These are phyloP conservation scores for Procambarus clarkii DNA, from an alignment of 1,140 invertebrate genomes.

Conservation along the genomic window DNA sequence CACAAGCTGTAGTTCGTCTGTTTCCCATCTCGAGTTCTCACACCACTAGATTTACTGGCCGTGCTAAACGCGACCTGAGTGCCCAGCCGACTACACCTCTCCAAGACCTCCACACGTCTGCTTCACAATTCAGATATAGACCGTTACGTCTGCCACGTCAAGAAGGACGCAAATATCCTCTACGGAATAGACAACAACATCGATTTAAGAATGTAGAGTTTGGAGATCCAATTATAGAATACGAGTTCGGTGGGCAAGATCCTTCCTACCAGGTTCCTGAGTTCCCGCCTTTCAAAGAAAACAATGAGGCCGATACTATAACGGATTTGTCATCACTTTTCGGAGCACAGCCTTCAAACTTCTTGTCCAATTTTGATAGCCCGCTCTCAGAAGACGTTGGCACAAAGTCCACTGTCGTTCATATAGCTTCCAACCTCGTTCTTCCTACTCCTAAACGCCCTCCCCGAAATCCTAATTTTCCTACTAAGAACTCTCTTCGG, in stretches of 20 bases:
- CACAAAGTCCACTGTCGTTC: not conserved
- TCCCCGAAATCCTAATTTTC: not conserved
- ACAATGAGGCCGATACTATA: not conserved
- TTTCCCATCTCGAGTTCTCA: constrained; percentile 2
- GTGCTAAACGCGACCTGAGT: not conserved
- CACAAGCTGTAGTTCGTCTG: constrained; percentile 21
- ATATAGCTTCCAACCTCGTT: not conserved
- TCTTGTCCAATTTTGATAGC: not conserved
- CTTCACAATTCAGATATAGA: not conserved
- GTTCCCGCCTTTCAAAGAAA: not conserved
- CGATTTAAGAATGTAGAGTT: not conserved
- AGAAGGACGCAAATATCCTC: not conserved
- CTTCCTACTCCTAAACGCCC: constrained; percentile 8
- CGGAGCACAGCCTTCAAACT: not conserved
- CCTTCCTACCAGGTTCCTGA: not conserved
- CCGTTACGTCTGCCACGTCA: not conserved
- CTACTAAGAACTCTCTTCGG: constrained; percentile 4
- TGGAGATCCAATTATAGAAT: constrained; percentile 29
- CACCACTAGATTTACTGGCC: not conserved
- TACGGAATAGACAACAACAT: not conserved
- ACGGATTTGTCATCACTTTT: constrained; percentile 7
- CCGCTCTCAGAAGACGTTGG: not conserved
- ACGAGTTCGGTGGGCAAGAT: constrained; percentile 30
- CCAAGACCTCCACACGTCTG: not conserved
- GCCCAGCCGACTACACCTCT: not conserved